These are phyloP conservation scores for Gymnoscopelus braueri DNA, from an alignment of 2,797 vertebrate species.

Conservation along the genomic window DNA sequence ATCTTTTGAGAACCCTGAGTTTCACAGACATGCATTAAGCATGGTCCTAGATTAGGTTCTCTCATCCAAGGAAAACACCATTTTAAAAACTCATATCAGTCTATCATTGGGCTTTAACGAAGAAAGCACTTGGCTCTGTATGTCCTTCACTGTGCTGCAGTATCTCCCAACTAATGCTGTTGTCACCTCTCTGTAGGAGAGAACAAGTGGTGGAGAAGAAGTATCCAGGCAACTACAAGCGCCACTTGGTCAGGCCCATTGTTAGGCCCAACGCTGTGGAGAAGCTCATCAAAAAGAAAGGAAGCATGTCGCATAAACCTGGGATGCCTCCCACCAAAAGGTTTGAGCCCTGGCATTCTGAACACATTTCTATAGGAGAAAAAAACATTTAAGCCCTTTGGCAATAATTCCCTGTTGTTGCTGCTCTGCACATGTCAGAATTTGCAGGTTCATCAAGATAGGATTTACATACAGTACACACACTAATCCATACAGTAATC, in stretches of 20 bases:
- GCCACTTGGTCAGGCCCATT: constrained; percentile 92
- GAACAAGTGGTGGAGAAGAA: constrained; percentile 98
- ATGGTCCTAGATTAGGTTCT: too few relatives aligned
- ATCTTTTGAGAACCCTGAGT: neutral
- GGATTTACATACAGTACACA: constrained; percentile 1
- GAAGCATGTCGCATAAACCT: constrained; percentile 88
- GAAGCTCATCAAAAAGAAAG: constrained; percentile 97
- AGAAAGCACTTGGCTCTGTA: neutral
- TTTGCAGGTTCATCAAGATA: neutral
- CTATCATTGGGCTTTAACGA: neutral
- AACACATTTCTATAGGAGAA: neutral
- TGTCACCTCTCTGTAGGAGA: constrained; percentile 78
- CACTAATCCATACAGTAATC: constrained; percentile 11
- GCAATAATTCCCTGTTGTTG: neutral
- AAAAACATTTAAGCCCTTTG: neutral
- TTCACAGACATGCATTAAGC: too few relatives aligned
- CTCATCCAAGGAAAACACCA: neutral
- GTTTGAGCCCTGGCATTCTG: constrained; percentile 68
- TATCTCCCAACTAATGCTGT: constrained; percentile 24
- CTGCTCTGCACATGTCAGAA: neutral
- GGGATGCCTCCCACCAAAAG: constrained; percentile 87
- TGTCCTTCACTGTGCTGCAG: neutral
- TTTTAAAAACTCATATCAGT: neutral
- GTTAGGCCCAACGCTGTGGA: constrained; percentile 95
- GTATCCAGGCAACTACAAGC: constrained; percentile 95